Conservation (phyloP, 2,888 invertebrate genomes). For the Conchocele bisecta region DNA sequence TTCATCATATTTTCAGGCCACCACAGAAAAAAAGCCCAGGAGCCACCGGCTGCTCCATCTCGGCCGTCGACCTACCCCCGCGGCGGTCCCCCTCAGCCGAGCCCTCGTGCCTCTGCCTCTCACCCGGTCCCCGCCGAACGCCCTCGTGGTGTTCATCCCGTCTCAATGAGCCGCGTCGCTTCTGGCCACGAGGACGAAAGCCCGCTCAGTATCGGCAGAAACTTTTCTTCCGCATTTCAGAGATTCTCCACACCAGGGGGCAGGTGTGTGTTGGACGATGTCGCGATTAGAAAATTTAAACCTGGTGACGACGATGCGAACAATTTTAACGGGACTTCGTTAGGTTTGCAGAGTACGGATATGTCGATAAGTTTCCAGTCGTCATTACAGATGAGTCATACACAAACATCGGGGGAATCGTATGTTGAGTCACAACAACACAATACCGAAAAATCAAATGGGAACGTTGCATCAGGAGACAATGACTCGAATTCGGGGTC, state of each 20-base stretch:
- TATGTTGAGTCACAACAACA: slow-evolving; percentile 13
- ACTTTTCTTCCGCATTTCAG: too few species aligned
- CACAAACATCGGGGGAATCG: slow-evolving; percentile 27
- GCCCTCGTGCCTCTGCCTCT: too few species aligned
- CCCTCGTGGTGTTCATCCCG: too few species aligned
- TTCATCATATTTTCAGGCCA: slow-evolving; percentile 16
- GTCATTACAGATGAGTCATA: slow-evolving; percentile 37
- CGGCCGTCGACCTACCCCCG: slow-evolving; percentile 20
- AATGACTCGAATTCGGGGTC: slow-evolving; percentile 20
- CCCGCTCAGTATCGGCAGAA: too few species aligned
- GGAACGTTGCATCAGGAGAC: slow-evolving; percentile 11
- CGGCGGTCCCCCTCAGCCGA: too few species aligned
- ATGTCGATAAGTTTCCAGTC: slow-evolving; percentile 30
- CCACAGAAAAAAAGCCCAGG: slow-evolving; percentile 35
- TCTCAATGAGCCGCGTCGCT: too few species aligned
- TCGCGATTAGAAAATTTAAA: not conserved
- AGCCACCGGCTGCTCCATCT: slow-evolving; percentile 24
- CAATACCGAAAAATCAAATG: not conserved
- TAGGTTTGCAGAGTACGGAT: too few species aligned
- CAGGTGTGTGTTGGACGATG: not conserved
- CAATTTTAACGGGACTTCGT: not conserved
- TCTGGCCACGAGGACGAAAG: too few species aligned
- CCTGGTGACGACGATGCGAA: not conserved
- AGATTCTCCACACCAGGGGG: too few species aligned
- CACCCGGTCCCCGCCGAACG: too few species aligned